Evolutionary conservation across 2,113 vertebrate species (phyloP).

Genomic region (Camelus bactrianus): DNA sequence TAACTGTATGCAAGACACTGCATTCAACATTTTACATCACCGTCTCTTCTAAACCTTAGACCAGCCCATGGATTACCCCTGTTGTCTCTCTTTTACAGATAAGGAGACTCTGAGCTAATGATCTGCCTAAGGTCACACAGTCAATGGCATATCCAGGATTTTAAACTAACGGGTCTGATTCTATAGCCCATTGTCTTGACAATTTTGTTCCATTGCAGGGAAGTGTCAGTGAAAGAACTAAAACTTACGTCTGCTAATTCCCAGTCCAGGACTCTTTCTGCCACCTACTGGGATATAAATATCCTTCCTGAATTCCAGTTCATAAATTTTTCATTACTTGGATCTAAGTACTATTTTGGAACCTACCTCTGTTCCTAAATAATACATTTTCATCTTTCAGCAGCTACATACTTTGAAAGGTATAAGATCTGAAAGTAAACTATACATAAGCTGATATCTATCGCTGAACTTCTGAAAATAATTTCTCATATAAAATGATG

Average conservation of each 20-base stretch:
- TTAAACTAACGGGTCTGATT: neutral
- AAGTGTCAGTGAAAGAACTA: neutral
- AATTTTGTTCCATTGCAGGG: neutral
- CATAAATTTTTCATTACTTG: constrained; percentile 64
- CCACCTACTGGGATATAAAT: neutral
- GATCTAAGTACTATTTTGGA: constrained; percentile 61
- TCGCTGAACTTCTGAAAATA: constrained; percentile 1
- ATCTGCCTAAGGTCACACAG: neutral
- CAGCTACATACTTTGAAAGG: constrained; percentile 51
- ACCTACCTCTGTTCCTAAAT: constrained; percentile 53
- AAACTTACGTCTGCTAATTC: neutral
- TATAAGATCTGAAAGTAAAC: neutral
- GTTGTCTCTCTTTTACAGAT: neutral
- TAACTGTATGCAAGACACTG: neutral
- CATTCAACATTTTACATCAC: neutral
- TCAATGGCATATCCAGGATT: neutral
- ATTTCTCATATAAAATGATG: constrained; percentile 35
- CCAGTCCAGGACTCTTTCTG: neutral
- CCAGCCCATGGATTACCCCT: neutral
- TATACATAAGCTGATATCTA: neutral
- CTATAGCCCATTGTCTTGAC: neutral
- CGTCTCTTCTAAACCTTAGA: neutral
- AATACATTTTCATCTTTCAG: constrained; percentile 60
- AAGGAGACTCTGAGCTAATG: neutral
- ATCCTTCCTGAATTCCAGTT: neutral